Conservation (phyloP, 2,888 invertebrate species). For the Ametastegia equiseti region DNA sequence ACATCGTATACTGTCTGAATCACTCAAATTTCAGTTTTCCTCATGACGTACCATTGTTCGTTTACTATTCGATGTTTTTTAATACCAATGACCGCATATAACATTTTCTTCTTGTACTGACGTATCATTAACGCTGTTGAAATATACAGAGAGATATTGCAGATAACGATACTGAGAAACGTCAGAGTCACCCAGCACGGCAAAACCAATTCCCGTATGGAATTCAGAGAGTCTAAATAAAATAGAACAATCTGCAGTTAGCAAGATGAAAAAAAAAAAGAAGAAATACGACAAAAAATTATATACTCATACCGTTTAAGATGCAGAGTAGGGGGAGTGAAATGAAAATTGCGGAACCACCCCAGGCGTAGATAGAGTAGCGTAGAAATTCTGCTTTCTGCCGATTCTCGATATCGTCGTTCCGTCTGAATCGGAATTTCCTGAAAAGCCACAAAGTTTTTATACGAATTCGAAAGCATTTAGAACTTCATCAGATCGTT, state of each 20-base stretch:
- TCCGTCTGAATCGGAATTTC: neutral
- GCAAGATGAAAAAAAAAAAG: no score
- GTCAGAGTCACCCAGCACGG: no score
- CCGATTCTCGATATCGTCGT: neutral
- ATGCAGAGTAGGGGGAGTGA: neutral
- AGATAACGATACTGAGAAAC: no score
- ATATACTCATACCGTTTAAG: neutral
- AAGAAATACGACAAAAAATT: no score
- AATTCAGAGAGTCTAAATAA: no score
- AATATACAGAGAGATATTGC: neutral
- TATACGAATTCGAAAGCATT: neutral
- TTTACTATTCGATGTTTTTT: neutral
- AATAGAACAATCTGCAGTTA: no score
- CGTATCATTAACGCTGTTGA: neutral
- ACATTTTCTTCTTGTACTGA: neutral
- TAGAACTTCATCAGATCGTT: no score
- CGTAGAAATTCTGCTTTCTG: neutral
- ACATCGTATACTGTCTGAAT: neutral
- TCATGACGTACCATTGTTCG: neutral
- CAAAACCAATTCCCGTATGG: no score
- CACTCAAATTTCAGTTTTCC: neutral
- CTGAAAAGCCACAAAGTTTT: neutral
- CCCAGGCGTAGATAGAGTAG: constrained; percentile 11
- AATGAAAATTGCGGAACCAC: neutral
- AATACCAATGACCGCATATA: neutral